Evolutionary conservation across 2,888 invertebrate species (phyloP), one percentile per base, ranked within the genome.

Genomic region (Thera obeliscata): DNA sequence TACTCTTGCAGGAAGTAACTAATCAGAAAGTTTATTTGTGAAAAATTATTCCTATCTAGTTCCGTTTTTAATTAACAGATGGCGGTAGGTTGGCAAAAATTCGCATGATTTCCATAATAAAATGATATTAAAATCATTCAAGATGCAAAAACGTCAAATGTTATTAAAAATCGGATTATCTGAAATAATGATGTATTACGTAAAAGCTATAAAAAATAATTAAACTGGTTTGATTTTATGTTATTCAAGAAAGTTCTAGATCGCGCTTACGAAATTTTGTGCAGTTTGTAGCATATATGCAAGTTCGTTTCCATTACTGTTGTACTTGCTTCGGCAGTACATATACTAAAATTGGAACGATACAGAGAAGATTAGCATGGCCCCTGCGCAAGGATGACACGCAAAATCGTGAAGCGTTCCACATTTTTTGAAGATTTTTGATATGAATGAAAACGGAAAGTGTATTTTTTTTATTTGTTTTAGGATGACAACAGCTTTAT

Each of bases 351-450:
- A 85, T 85, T 85, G 85, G 84, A 85, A 85, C 85, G 85, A 85
- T 85, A 83, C 83, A 83, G 61, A 55, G 55, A 61, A 61, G 61
- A 61, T 61, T 61, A 61, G 61, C 85, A 85, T 85, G 85, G 85
- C 84, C 85, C 85, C 85, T 85, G 84, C 85, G 85, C 85, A 85
- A 85, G 85, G 85, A 85, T 85, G 84, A 85, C 85, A 85, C 85
- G 84, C 83, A 84, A 85, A 84, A 84, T 84, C 61, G 61, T 61
- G 61, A 61, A 61, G 61, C 61, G 61, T 61, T 61, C 61, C 61
- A 61, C 61, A 61, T 84, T 84, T 84, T 84, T 84, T 84, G 78
- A 36, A 71, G 38, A 64, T 2, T 65, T 78, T 64, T 35, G n/a
- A 9, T 56, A 41, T 33, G 2, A 22, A 6, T 50, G 12, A n/a